A percentile compares a stretch with the other conserved stretches of the same genome.
phyloP scores from a whole-genome alignment of 2,888 invertebrate species.

The Erebia epiphron region DNA sequence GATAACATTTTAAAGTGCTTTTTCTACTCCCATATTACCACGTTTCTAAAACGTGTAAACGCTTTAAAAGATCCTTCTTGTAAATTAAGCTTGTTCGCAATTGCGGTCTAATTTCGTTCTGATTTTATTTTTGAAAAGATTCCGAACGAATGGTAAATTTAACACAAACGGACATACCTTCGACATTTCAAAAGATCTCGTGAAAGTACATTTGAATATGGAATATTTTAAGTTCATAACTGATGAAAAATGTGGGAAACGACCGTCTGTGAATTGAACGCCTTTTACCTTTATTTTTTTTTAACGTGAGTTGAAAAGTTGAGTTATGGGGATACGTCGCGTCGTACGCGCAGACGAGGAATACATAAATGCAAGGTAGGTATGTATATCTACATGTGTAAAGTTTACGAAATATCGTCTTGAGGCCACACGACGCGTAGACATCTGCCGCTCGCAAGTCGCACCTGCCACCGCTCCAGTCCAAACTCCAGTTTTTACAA shows the following conservation, averaged over 20 bases:
- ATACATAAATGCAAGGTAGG: constrained; percentile 10
- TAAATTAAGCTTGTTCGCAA: too few relatives aligned
- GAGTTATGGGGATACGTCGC: constrained; percentile 12
- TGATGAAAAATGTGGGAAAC: constrained; percentile 15
- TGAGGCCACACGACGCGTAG: constrained; percentile 42
- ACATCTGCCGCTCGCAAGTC: constrained; percentile 63
- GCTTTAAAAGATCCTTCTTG: too few relatives aligned
- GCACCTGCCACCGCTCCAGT: constrained; percentile 56
- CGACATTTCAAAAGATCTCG: constrained; percentile 13
- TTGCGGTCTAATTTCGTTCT: too few relatives aligned
- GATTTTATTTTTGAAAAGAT: neutral
- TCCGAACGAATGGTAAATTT: neutral
- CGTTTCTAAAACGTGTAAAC: too few relatives aligned
- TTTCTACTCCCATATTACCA: too few relatives aligned
- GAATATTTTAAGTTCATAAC: constrained; percentile 15
- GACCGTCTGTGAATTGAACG: constrained; percentile 3
- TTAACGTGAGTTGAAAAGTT: constrained; percentile 11
- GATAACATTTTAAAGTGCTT: too few relatives aligned
- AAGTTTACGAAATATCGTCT: constrained; percentile 51
- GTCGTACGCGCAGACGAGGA: constrained; percentile 8
- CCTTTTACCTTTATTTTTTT: constrained; percentile 2
- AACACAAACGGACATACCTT: neutral
- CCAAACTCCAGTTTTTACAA: constrained; percentile 55
- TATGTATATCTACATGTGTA: constrained; percentile 29
- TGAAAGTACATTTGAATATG: constrained; percentile 19